phyloP scores from a whole-genome alignment of 30 jellyfish, hydroid and myxozoan genomes.

The Nemopilema nomurai region DNA sequence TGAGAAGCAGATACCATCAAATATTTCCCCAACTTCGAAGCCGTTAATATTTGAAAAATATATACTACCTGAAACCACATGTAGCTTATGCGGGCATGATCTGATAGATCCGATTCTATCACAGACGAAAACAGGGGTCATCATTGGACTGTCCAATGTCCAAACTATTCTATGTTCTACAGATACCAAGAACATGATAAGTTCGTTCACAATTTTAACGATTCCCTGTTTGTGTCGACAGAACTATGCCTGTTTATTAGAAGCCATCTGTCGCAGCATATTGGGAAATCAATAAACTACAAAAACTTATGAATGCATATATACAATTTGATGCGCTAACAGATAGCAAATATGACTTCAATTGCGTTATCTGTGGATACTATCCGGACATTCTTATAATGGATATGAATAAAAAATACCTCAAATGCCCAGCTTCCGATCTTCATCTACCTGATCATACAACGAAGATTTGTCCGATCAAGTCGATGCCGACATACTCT shows the following conservation, averaged over 20 bases:
- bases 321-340: constrained; percentile 26
- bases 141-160: no score
- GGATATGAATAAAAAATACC: constrained; percentile 44
- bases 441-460: constrained; percentile 5
- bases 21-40: no score
- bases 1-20: no score
- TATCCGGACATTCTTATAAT: constrained; percentile 19
- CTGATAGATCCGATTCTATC: constrained; percentile 3
- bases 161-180: background rate
- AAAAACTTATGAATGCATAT: constrained; percentile 17
- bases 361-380: constrained; percentile 29
- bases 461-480: background rate
- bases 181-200: constrained; percentile 28
- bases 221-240: constrained; percentile 1
- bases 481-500: constrained; percentile 24
- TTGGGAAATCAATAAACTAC: no score
- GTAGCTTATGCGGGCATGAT: background rate
- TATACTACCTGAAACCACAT: constrained; percentile 28
- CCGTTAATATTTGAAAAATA: no score
- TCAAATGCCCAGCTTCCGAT: constrained; percentile 15
- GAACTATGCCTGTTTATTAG: constrained; percentile 21
- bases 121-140: no score
- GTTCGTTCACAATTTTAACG: constrained; percentile 38
- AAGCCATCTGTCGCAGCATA: constrained; percentile 5
- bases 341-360: constrained; percentile 8